phyloP scores from a whole-genome alignment of 2,113 vertebrate genomes.

The Zingel zingel region DNA sequence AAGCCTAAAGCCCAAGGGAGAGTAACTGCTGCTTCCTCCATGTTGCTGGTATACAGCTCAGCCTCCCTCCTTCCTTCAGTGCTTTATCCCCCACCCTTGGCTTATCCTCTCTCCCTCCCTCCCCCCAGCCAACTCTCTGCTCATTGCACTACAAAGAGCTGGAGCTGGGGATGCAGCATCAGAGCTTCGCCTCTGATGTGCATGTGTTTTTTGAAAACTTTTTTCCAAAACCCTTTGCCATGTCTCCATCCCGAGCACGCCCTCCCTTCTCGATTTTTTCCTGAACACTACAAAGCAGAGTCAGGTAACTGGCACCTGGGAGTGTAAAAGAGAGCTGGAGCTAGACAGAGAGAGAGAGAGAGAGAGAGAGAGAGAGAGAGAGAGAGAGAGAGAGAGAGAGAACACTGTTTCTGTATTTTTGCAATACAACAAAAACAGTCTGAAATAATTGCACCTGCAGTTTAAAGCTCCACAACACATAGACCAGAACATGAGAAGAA shows the following conservation, averaged over 20 bases:
- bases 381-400: neutral
- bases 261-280: conserved; percentile 35
- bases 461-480: conserved; percentile 16
- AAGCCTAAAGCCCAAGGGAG: conserved; percentile 68
- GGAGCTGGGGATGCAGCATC: conserved; percentile 67
- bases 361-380: neutral
- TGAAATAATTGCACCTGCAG: conserved; percentile 66
- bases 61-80: conserved; percentile 47
- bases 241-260: conserved; percentile 41
- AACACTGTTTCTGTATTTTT: conserved; percentile 22
- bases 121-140: conserved; percentile 56
- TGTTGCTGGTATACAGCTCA: conserved; percentile 68
- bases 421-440: conserved; percentile 27
- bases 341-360: neutral
- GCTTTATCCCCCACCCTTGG: conserved; percentile 16
- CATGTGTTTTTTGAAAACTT: conserved; percentile 8
- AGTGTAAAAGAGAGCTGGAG: neutral
- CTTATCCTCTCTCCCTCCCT: conserved; percentile 36
- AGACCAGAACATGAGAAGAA: conserved; percentile 2
- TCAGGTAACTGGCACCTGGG: conserved; percentile 59
- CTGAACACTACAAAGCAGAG: conserved; percentile 60
- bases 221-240: conserved; percentile 38
- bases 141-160: conserved; percentile 84
- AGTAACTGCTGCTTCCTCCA: conserved; percentile 72
- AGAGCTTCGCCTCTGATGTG: conserved; percentile 73